Percentiles rank a stretch among this genome's conserved stretches.
phyloP scores from a whole-genome alignment of 2,113 vertebrate species.

The Megaceryle torquata region DNA sequence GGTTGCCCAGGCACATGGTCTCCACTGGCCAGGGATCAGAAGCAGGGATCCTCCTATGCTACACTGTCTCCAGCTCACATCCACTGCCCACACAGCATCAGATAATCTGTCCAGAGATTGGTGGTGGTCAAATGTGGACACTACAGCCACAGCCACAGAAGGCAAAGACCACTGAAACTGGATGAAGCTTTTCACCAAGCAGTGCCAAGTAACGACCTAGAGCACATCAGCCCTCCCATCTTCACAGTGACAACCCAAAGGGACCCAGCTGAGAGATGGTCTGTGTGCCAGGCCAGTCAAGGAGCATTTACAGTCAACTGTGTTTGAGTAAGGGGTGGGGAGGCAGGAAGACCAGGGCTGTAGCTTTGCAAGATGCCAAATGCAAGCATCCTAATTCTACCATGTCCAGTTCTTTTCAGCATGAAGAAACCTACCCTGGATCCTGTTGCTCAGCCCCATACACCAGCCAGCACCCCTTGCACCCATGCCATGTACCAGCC shows the following conservation, averaged over 20 bases:
- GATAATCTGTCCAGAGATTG: not conserved
- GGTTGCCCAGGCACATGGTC: fast-evolving
- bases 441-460: not conserved
- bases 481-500: too few relatives aligned
- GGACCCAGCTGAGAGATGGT: not conserved
- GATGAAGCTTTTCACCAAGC: not conserved
- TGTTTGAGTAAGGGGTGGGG: not conserved
- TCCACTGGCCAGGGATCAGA: not conserved
- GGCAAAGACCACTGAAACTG: not conserved
- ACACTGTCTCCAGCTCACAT: not conserved
- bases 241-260: not conserved
- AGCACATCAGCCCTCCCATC: not conserved
- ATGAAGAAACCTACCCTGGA: not conserved
- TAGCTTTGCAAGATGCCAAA: not conserved
- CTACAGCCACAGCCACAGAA: fast-evolving
- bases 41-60: fast-evolving
- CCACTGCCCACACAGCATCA: not conserved
- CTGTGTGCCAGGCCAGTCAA: not conserved
- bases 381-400: not conserved
- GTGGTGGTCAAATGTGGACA: not conserved
- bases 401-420: not conserved
- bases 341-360: not conserved
- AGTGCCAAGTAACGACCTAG: not conserved
- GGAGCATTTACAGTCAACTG: not conserved
- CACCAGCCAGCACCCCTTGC: not conserved